These are phyloP conservation scores for Drosophila aff. DNA, from an alignment of 1,140 invertebrate species.

Conservation along the genomic window DNA sequence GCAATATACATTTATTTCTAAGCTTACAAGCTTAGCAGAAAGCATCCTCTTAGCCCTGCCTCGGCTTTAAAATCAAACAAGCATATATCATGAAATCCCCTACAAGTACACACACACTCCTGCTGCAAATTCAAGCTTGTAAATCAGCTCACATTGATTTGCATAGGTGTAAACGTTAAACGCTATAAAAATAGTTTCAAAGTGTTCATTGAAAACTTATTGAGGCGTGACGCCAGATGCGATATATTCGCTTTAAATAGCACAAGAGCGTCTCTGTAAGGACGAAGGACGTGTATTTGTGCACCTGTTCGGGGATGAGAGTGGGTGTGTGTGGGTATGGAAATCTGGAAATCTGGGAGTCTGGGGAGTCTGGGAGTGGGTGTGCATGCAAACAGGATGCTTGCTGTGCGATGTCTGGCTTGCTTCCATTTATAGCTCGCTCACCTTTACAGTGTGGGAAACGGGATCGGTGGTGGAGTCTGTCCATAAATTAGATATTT, in stretches of 20 bases:
- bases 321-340: conserved; percentile 1
- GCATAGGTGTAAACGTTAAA: conserved; percentile 65
- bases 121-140: conserved; percentile 2
- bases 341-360: conserved; percentile 2
- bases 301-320: conserved; percentile 12
- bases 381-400: conserved; percentile 42
- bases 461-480: conserved; percentile 6
- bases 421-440: conserved; percentile 62
- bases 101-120: background rate
- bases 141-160: conserved; percentile 48
- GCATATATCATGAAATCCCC: conserved; percentile 11
- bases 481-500: conserved; percentile 64
- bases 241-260: conserved; percentile 72
- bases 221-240: conserved; percentile 70
- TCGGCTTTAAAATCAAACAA: background rate
- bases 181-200: conserved; percentile 80
- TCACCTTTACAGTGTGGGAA: conserved; percentile 7
- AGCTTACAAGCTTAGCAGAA: background rate
- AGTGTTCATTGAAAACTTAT: conserved; percentile 82
- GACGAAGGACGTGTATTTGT: conserved; percentile 7
- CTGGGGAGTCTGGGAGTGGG: background rate
- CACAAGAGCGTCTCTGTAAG: conserved; percentile 18
- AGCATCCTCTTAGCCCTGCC: background rate
- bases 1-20: background rate
- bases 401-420: conserved; percentile 43